These are phyloP conservation scores for Enhydra lutris DNA, from an alignment of 2,113 vertebrate species.

Conservation along the genomic window DNA sequence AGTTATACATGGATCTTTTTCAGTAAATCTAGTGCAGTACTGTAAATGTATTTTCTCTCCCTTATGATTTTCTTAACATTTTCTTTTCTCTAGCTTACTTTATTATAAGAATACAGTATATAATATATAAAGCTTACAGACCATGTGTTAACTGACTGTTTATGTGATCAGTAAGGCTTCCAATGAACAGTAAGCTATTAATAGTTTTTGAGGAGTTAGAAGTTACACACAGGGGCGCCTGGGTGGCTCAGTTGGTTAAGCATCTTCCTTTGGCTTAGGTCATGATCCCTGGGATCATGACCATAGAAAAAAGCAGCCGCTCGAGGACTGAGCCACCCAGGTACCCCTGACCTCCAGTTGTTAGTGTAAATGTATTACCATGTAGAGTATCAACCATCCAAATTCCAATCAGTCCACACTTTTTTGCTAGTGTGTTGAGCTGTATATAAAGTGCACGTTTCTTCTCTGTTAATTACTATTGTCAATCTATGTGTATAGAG, in stretches of 20 bases:
- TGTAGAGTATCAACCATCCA: background rate
- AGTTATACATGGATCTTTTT: background rate
- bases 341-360: background rate
- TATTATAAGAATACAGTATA: background rate
- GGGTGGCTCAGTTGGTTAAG: background rate
- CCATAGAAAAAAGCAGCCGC: background rate
- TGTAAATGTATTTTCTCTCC: background rate
- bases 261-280: background rate
- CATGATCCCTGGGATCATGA: background rate
- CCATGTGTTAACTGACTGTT: background rate
- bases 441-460: background rate
- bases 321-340: background rate
- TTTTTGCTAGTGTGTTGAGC: background rate
- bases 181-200: background rate
- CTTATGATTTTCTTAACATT: background rate
- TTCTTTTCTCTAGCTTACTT: background rate
- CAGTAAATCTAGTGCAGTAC: background rate
- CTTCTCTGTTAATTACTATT: background rate
- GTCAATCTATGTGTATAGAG: background rate
- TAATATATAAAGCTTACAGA: background rate
- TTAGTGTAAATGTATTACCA: background rate
- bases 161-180: background rate
- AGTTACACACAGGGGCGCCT: background rate
- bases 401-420: background rate
- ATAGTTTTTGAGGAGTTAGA: background rate